phyloP scores from a whole-genome alignment of 2,797 vertebrate genomes.

The Coilia nasus region DNA sequence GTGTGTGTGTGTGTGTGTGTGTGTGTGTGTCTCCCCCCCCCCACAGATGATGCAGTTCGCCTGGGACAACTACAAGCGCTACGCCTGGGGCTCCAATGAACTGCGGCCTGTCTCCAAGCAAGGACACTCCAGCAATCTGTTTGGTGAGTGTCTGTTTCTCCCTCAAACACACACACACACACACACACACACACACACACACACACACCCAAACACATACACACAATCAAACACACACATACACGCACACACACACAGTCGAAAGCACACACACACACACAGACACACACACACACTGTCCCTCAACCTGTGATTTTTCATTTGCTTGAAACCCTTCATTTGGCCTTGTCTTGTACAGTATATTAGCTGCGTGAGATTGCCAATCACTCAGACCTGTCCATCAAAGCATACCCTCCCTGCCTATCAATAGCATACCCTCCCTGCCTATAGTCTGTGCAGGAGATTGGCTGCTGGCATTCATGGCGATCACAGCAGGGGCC shows the following conservation, averaged over 20 bases:
- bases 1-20: too few relatives aligned
- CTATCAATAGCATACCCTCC: background rate
- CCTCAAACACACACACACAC: background rate
- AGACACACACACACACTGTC: background rate
- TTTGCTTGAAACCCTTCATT: conserved; percentile 7
- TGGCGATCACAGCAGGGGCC: background rate
- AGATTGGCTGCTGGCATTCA: background rate
- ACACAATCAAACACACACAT: conserved; percentile 1
- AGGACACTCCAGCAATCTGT: conserved; percentile 98
- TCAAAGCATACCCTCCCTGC: background rate
- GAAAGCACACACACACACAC: background rate
- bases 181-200: background rate
- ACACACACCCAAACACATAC: background rate
- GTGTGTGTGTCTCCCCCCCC: background rate
- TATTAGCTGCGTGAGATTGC: background rate
- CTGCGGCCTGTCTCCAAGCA: conserved; percentile 93
- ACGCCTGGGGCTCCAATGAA: conserved; percentile 97
- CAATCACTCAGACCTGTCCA: conserved; percentile 7
- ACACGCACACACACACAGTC: background rate
- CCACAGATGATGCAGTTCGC: conserved; percentile 97
- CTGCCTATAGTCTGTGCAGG: background rate
- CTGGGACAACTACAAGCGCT: conserved; percentile 94
- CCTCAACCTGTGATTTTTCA: background rate
- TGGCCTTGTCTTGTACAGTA: background rate
- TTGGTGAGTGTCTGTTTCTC: conserved; percentile 83